phyloP scores from a whole-genome alignment of 2,113 vertebrate species.

The Stegastes partitus region DNA sequence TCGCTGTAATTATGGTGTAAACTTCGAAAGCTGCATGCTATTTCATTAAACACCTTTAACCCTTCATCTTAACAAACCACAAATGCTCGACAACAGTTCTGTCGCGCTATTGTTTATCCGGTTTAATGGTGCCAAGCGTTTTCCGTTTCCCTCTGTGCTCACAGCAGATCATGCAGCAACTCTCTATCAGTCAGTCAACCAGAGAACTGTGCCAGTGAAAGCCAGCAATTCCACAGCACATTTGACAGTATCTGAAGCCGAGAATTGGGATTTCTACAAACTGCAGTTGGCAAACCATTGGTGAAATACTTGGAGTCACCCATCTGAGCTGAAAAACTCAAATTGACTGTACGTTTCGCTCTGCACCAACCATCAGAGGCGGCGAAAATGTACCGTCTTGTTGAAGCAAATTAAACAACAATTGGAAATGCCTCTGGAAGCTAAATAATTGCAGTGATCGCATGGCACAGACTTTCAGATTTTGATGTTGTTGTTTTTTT shows the following conservation, averaged over 20 bases:
- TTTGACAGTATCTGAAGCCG: constrained; percentile 29
- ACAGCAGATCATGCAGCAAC: background rate
- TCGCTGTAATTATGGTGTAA: background rate
- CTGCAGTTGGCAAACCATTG: constrained; percentile 8
- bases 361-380: constrained; percentile 1
- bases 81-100: background rate
- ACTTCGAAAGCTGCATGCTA: background rate
- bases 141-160: background rate
- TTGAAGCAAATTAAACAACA: constrained; percentile 20
- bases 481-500: constrained; percentile 27
- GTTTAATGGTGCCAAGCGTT: background rate
- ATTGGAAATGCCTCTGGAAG: constrained; percentile 30
- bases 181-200: background rate
- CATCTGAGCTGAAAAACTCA: constrained; percentile 16
- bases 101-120: background rate
- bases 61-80: background rate
- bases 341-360: constrained; percentile 29
- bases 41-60: background rate
- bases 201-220: background rate
- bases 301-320: constrained; percentile 8
- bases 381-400: background rate
- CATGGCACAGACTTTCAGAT: background rate
- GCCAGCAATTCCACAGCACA: background rate
- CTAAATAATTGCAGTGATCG: background rate
- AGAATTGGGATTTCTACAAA: constrained; percentile 26